These are phyloP conservation scores for Drosophila rhopaloa DNA, from an alignment of 1,140 invertebrate genomes.

Conservation along the genomic window DNA sequence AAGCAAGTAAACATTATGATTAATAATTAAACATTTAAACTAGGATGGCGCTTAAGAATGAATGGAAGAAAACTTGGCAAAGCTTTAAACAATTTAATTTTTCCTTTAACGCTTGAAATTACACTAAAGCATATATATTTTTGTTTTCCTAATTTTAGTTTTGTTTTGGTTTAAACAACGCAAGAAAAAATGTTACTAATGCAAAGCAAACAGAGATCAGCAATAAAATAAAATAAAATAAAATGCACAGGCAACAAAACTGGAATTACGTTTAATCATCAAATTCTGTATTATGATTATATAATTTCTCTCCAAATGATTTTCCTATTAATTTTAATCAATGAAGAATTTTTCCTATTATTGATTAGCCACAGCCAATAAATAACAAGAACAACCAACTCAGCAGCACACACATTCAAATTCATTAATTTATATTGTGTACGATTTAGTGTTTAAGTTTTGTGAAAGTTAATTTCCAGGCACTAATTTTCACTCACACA, in stretches of 20 bases:
- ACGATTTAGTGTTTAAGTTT: slow-evolving; percentile 50
- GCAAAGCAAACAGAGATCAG: slow-evolving; percentile 68
- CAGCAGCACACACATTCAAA: slow-evolving; percentile 58
- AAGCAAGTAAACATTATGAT: slow-evolving; percentile 67
- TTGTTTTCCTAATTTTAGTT: slow-evolving; percentile 76
- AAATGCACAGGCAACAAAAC: slow-evolving; percentile 30
- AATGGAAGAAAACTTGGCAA: slow-evolving; percentile 73
- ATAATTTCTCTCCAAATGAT: slow-evolving; percentile 31
- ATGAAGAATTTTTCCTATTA: slow-evolving; percentile 75
- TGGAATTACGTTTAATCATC: slow-evolving; percentile 44
- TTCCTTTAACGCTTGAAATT: slow-evolving; percentile 64
- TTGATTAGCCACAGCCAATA: slow-evolving; percentile 57
- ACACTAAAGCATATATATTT: slow-evolving; percentile 66
- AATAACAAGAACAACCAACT: slow-evolving; percentile 43
- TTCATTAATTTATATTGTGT: slow-evolving; percentile 66
- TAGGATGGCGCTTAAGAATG: slow-evolving; percentile 46
- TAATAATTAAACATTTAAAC: slow-evolving; percentile 64
- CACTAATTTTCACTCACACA: slow-evolving; percentile 66
- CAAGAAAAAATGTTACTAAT: slow-evolving; percentile 71
- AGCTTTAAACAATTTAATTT: slow-evolving; percentile 84
- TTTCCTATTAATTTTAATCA: slow-evolving; percentile 80
- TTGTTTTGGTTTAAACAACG: slow-evolving; percentile 66
- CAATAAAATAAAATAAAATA: slow-evolving; percentile 54
- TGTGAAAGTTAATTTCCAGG: slow-evolving; percentile 44
- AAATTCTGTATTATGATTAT: slow-evolving; percentile 43